Evolutionary conservation across 2,888 invertebrate species (phyloP), one percentile per base, ranked within the genome.

Genomic region (Tachina grossa): DNA sequence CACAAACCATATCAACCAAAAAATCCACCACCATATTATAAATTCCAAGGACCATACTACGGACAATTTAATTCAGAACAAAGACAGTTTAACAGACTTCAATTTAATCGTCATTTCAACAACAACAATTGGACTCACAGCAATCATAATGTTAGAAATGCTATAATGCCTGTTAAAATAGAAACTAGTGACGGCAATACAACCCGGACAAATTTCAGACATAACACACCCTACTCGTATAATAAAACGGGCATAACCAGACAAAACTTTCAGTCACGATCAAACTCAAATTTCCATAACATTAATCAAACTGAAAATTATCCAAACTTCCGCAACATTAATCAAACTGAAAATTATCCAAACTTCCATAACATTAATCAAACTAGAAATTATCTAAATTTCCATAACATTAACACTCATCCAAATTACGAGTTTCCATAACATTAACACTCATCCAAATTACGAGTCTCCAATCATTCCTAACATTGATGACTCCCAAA

Each of bases 401-500:
- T 61, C 41, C 61, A 61, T 53, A 53, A 53, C 53, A 53, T 19
- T 53, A 53, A 59, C 31, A 22, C 1, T 22, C 2, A 22, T 22
- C 22, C 39, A 49, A 19, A 22, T 22, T n/a, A n/a, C n/a, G n/a
- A n/a, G n/a, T n/a, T 22, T 22, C 22, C 22, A 22, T 2, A 22
- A 22, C 22, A 14, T 14, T 11, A 31, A 61, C 22, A n/a, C 41
- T 61, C 41, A 61, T 16, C 14, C n/a, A 61, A 61, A 61, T 41
- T 19, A 61, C 41, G 41, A 43, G 10, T 16, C 41, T n/a, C 43
- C 61, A 57, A 57, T 31, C 57, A 57, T 59, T 14, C 14, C n/a
- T 22, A 55, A 43, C 22, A 72, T 71, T 43, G 45, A 39, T 43
- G 71, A 72, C 10, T 41, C 19, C 14, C n/a, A n/a, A 72, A 72